Base-by-base conservation (phyloP, 2,797 vertebrate genomes). In the Uromys caudimaculatus region DNA sequence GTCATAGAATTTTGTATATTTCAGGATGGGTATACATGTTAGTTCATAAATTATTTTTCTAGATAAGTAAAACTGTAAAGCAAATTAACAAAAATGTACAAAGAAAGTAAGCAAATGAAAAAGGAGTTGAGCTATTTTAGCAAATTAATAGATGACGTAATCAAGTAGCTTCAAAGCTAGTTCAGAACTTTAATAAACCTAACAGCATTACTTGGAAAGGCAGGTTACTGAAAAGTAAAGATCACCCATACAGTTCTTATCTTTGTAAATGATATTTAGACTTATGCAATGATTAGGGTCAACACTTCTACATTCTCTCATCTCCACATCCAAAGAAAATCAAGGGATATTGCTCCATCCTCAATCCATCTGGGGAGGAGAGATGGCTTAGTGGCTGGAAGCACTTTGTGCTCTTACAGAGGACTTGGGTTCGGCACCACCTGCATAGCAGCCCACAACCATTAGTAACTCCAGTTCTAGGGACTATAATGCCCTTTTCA, bases 111-210 rank as follows among this genome's bases (percentile, higher is more conserved):
- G 4, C 21, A 71, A 85, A 13, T 85, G 4, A 24, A 81, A n/a
- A 52, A 54, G 16, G 27, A 87, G 23, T 56, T 27, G 23, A 87
- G 19, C 8, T 76, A 76, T 14, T 64, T 0, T 38, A 62, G 29
- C 44, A 92, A 93, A 89, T 50, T 56, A 96, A 92, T 82, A 2
- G 12, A 35, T 81, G 35, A 89, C 91, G 91, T 8, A 17, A 56
- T 69, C 14, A 83, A 87, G 69, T 32, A 88, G 16, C 5, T 52
- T 35, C 11, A 91, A 62, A 92, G 47, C 0, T 60, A 84, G 27
- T 27, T 92, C 75, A 78, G 16, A 23, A 67, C 60, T 67, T n/a
- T 44, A 64, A 91, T 38, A 60, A 62, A 56, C 62, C 8, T 32
- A 69, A 41, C 38, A 76, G 29, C 10, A 86, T 78, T 64, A 76